Base-by-base conservation (phyloP, 2,113 vertebrate genomes). In the Physeter macrocephalus region DNA sequence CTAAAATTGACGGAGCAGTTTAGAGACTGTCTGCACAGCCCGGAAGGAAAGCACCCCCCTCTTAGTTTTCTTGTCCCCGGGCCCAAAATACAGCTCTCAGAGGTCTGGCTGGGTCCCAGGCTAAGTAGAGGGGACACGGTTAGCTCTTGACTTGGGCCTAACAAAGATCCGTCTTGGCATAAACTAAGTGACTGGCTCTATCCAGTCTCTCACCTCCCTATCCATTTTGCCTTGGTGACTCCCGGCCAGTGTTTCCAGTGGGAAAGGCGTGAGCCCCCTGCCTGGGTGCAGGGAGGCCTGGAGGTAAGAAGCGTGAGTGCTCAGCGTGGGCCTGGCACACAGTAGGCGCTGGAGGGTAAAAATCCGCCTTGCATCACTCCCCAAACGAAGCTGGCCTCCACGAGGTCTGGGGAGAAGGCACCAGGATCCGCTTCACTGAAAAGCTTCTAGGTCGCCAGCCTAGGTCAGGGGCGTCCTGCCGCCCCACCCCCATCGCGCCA, bases 401-500 rank as follows among this genome's bases (percentile, higher is more conserved):
- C 13, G 27, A 82, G 54, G 41, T 23, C 31, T 21, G 25, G 27
- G 2, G 25, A 39, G 81, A 74, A 46, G 29, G 36, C 21, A 4
- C 34, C 62, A 52, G 34, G 74, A n/a, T n/a, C 27, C 17, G 43
- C 86, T 23, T 7, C 36, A 1, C 54, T 4, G 54, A 1, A 36
- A 81, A 43, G 36, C 72, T 72, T 93, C 61, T 29, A 64, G 80
- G 72, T 67, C 12, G 4, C 67, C 39, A 0, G 93, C 85, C 27
- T 0, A 36, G 89, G 92, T 94, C 92, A 46, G 92, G 62, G 92
- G 81, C 84, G 15, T 49, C 66, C 88, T 23, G 61, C 88, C 23
- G 61, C 96, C 92, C 96, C 66, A 80, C 92, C 96, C 94, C 95
- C 96, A 46, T 11, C 4, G 9, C 8, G 13, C 95, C 92, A 89